Percentiles rank a stretch among this genome's conserved stretches.
These are phyloP conservation scores for Struthidea cinerea DNA, from an alignment of 2,113 vertebrate genomes.

Conservation along the genomic window DNA sequence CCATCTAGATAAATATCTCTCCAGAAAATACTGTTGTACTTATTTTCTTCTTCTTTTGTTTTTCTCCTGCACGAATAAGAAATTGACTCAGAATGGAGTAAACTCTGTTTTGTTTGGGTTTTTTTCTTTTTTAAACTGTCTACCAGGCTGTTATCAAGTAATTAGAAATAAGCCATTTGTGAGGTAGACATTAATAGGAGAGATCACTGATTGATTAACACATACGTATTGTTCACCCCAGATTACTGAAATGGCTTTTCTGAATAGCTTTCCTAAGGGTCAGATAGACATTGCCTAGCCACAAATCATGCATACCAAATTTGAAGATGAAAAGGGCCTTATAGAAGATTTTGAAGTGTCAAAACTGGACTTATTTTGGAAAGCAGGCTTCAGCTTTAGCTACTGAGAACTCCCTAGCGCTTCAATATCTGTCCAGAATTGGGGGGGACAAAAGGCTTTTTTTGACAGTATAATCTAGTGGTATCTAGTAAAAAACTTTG, in stretches of 20 bases:
- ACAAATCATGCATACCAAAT: background rate
- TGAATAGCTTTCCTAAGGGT: background rate
- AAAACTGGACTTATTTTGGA: background rate
- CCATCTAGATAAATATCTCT: background rate
- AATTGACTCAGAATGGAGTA: background rate
- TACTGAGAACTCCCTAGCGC: background rate
- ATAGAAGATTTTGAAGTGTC: background rate
- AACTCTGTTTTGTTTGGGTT: background rate
- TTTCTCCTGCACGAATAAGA: background rate
- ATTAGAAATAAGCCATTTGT: background rate
- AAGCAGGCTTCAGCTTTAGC: background rate
- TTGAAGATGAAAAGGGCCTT: background rate
- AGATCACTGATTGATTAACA: background rate
- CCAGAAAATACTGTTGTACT: background rate
- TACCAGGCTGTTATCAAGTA: background rate
- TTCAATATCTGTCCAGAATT: background rate
- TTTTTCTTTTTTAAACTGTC: background rate
- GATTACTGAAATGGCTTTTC: background rate
- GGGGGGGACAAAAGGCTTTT: background rate
- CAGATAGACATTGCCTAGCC: background rate
- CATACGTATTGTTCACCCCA: fast-evolving
- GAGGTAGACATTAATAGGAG: background rate
- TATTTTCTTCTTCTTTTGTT: background rate
- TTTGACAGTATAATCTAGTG: background rate
- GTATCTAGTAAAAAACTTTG: background rate